Conservation (phyloP, 2,113 vertebrate genomes). For the Silurus meridionalis region DNA sequence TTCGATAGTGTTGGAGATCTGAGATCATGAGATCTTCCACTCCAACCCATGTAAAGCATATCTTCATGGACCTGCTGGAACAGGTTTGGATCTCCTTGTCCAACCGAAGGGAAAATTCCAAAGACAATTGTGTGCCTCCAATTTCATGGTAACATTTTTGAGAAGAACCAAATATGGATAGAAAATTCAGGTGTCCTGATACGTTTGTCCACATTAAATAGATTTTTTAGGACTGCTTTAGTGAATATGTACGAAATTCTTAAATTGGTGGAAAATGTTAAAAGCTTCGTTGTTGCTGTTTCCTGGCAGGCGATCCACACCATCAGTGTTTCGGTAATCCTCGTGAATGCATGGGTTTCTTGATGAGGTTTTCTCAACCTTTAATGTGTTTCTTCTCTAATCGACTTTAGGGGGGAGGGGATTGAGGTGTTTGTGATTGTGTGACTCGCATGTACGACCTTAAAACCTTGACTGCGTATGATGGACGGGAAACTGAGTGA, state of each 20-base stretch:
- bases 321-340: conserved; percentile 78
- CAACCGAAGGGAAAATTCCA: too few relatives aligned
- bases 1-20: too few relatives aligned
- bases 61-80: too few relatives aligned
- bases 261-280: not conserved
- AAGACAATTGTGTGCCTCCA: too few relatives aligned
- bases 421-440: conserved; percentile 10
- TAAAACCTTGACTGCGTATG: not conserved
- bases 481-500: not conserved
- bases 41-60: too few relatives aligned
- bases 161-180: too few relatives aligned
- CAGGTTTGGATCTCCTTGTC: too few relatives aligned
- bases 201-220: too few relatives aligned
- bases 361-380: conserved; percentile 48
- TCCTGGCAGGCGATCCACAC: conserved; percentile 73
- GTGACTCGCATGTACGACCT: conserved; percentile 7
- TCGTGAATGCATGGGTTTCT: conserved; percentile 60
- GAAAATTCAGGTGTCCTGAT: too few relatives aligned
- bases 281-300: conserved; percentile 50
- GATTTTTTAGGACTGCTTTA: not conserved
- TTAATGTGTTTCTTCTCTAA: not conserved
- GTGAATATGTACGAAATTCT: not conserved
- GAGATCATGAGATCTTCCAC: too few relatives aligned
- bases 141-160: too few relatives aligned
- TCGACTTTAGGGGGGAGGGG: not conserved